Base-by-base conservation (phyloP, 2,797 vertebrate genomes). In the Basileuterus tristriatus region DNA sequence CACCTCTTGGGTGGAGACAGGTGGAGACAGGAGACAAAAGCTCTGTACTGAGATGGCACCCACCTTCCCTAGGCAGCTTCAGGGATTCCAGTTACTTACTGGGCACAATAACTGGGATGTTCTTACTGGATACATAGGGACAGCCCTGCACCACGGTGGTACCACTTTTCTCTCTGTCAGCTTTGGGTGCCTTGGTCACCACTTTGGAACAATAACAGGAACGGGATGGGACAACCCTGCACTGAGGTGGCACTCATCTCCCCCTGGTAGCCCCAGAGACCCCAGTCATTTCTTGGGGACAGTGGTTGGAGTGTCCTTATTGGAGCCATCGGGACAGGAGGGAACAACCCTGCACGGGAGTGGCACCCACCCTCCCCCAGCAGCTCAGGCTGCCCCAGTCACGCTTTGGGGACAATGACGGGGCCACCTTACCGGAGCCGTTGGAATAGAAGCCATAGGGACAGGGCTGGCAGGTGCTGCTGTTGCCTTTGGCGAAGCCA, bases 401-500 rank as follows among this genome's bases (percentile, higher is more conserved):
- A 50, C 11, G 2, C 41, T 29, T 8, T 16, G 34, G 50, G 47
- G 43, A 50, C 52, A 32, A 17, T 5, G 59, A n/a, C 0, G 1
- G 59, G 30, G n/a, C 6, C 1, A 3, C 94, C 93, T 95, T 97
- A 99, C 99, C 98, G 37, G 99, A 99, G 94, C 99, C 99, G 0
- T 99, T 99, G 84, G 99, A 99, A 97, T 98, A 99, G 44, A 97
- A 98, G 70, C 98, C 98, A 0, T 96, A 94, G 8, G 98, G 94
- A 67, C 99, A 99, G 71, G 99, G 98, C 79, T 98, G 97, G 89
- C 99, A 99, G 94, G 91, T 26, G 67, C 98, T 99, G 56, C 96
- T 95, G 91, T 98, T 98, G 96, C 96, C 97, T 90, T 98, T 96
- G 97, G 98, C 99, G 85, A 99, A 99, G 15, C 99, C 99, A 1